Evolutionary conservation across 2,888 invertebrate genomes (phyloP).

Genomic region (Chrysomela aeneicollis): DNA sequence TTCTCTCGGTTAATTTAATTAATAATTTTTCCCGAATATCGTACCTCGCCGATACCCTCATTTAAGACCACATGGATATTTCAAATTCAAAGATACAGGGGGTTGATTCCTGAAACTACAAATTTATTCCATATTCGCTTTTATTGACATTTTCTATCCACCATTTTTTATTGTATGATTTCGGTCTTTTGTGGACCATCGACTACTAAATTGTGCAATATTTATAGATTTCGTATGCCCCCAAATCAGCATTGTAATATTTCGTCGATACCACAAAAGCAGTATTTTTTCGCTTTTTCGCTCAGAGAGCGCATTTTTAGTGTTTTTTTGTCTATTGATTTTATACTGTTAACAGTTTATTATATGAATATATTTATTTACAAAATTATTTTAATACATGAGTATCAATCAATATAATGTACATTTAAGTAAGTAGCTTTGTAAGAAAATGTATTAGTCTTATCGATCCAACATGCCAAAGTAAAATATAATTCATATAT

Average conservation of each 20-base stretch:
- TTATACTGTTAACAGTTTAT: slow-evolving; percentile 3
- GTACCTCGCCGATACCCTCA: no score
- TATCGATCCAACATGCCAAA: slow-evolving; percentile 38
- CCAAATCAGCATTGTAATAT: neutral
- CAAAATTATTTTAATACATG: slow-evolving; percentile 5
- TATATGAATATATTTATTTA: slow-evolving; percentile 7
- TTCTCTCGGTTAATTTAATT: no score
- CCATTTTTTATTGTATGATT: neutral
- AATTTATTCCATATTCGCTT: neutral
- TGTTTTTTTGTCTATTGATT: slow-evolving; percentile 4
- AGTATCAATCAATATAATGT: slow-evolving; percentile 5
- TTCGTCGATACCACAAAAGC: neutral
- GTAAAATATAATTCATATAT: slow-evolving; percentile 36
- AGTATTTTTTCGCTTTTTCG: neutral
- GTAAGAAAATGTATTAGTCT: slow-evolving; percentile 30
- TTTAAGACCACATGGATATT: no score
- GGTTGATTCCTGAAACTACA: neutral
- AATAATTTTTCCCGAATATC: no score
- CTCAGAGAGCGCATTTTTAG: neutral
- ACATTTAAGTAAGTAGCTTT: slow-evolving; percentile 22
- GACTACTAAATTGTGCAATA: neutral
- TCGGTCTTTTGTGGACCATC: neutral
- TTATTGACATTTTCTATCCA: neutral
- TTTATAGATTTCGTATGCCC: neutral
- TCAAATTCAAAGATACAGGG: no score